Evolutionary conservation across 2,888 invertebrate genomes (phyloP).

Genomic region (Diaprepes abbreviatus): DNA sequence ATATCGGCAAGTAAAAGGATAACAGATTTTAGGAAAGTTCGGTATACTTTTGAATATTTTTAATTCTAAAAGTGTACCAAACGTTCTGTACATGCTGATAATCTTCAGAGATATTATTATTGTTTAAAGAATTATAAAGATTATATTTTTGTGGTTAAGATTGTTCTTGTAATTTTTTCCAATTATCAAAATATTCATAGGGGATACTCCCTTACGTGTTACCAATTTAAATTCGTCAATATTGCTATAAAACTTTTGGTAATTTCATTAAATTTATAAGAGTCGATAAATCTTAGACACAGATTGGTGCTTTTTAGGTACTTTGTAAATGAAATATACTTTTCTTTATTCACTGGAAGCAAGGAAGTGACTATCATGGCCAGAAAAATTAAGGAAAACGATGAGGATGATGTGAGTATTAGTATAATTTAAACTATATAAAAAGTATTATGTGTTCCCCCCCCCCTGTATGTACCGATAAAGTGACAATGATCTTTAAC

Average conservation of each 20-base stretch:
- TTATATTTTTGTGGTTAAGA: not conserved
- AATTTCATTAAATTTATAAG: not conserved
- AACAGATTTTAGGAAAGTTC: not conserved
- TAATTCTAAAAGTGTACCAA: not conserved
- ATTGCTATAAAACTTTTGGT: not conserved
- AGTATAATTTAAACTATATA: too few relatives aligned
- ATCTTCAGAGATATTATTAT: too few relatives aligned
- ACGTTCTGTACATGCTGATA: not conserved
- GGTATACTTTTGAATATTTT: not conserved
- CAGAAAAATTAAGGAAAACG: not conserved
- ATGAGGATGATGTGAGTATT: not conserved
- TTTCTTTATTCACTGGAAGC: not conserved
- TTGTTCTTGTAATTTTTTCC: not conserved
- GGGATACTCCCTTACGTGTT: not conserved
- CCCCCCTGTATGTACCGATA: conserved; percentile 24
- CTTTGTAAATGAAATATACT: too few relatives aligned
- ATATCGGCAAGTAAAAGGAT: not conserved
- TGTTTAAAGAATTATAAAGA: not conserved
- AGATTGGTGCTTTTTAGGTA: too few relatives aligned
- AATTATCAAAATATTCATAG: not conserved
- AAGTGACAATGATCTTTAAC: conserved; percentile 41
- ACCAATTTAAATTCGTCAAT: not conserved
- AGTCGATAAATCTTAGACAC: not conserved
- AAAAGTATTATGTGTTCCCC: conserved; percentile 24
- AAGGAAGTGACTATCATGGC: not conserved